Evolutionary conservation across 2,888 invertebrate genomes (phyloP).

Genomic region (Scaptomyza flava): DNA sequence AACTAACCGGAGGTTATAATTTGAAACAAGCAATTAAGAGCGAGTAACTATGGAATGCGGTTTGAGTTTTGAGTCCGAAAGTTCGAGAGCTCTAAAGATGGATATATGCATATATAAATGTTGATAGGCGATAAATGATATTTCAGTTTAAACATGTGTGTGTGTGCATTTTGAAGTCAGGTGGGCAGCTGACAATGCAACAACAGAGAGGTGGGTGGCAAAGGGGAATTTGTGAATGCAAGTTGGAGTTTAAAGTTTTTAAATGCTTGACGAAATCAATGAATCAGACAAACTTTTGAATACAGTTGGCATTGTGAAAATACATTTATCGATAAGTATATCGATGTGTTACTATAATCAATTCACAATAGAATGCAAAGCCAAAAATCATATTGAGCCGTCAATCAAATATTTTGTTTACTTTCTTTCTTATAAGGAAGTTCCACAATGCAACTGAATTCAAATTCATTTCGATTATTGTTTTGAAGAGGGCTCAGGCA

Average conservation of each 20-base stretch:
- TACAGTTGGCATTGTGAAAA: slow-evolving; percentile 3
- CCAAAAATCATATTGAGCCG: too few species aligned
- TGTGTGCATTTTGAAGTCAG: slow-evolving; percentile 39
- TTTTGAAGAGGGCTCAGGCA: slow-evolving; percentile 36
- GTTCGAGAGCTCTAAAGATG: background rate
- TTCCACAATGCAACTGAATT: background rate
- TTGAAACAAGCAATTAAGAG: slow-evolving; percentile 65
- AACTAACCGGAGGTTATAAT: slow-evolving; percentile 59
- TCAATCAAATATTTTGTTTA: too few species aligned
- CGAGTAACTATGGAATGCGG: slow-evolving; percentile 49
- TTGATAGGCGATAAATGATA: slow-evolving; percentile 62
- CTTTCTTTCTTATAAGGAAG: too few species aligned
- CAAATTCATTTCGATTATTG: too few species aligned
- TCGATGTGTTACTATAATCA: too few species aligned
- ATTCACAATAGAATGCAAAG: too few species aligned
- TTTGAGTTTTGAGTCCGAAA: slow-evolving; percentile 16
- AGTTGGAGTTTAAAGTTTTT: background rate
- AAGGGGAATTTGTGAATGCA: slow-evolving; percentile 12
- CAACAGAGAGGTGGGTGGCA: slow-evolving; percentile 19
- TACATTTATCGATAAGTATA: too few species aligned
- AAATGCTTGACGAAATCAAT: slow-evolving; percentile 54
- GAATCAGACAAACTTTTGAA: slow-evolving; percentile 40
- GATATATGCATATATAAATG: slow-evolving; percentile 13
- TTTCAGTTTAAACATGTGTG: slow-evolving; percentile 35
- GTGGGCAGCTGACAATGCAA: slow-evolving; percentile 33